Conservation (phyloP, 1,140 invertebrate species). For the Brachionus koreanus region DNA sequence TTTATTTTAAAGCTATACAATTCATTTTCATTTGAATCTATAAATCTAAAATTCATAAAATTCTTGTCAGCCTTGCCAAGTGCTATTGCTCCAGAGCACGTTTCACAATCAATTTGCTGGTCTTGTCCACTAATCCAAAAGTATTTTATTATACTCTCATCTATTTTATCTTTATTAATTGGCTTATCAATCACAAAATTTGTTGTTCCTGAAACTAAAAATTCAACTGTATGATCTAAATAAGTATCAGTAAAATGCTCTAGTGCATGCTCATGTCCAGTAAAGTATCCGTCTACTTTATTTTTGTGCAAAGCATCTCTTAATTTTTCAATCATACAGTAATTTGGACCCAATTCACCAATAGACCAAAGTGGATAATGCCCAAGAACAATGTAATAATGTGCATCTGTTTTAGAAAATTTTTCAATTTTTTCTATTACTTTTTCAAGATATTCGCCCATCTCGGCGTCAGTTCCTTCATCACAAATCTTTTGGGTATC, state of each 20-base stretch:
- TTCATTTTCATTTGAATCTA: constrained; percentile 4
- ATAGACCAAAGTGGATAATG: constrained; percentile 59
- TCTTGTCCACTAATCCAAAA: neutral
- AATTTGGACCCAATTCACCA: constrained; percentile 59
- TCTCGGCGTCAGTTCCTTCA: neutral
- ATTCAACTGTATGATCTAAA: constrained; percentile 1
- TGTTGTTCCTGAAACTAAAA: neutral
- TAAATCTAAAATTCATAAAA: neutral
- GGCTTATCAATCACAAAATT: constrained; percentile 12
- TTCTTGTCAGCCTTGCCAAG: constrained; percentile 10
- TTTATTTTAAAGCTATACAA: constrained; percentile 9
- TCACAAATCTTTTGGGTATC: constrained; percentile 22
- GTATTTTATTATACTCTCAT: neutral
- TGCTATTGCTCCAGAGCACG: neutral
- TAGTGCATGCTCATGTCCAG: constrained; percentile 61
- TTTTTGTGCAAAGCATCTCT: constrained; percentile 58
- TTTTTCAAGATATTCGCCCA: neutral
- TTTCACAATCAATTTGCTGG: neutral
- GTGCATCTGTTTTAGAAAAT: neutral
- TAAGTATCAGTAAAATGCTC: constrained; percentile 47
- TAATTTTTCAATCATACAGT: constrained; percentile 56
- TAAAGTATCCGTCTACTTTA: constrained; percentile 59
- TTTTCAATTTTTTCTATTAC: neutral
- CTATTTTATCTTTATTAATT: neutral
- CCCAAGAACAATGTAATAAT: constrained; percentile 14